Evolutionary conservation across 2,113 vertebrate species (phyloP).

Genomic region (Sinocyclocheilus anshuiensis): DNA sequence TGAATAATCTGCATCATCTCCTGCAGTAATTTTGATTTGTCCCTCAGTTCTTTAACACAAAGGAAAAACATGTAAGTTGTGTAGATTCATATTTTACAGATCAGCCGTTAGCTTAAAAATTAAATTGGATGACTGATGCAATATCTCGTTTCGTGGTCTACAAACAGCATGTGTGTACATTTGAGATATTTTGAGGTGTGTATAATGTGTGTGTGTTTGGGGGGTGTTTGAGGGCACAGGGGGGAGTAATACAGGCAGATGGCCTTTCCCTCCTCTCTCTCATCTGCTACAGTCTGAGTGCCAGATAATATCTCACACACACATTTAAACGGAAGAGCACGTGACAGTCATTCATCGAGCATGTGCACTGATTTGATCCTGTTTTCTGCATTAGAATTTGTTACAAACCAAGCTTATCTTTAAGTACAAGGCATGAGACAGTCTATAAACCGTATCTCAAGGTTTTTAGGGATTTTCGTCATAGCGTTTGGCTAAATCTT

Average conservation of each 20-base stretch:
- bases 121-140: neutral
- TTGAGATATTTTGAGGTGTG: slow-evolving; percentile 34
- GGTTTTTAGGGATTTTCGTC: neutral
- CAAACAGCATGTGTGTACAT: slow-evolving; percentile 29
- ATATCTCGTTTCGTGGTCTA: slow-evolving; percentile 1
- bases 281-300: slow-evolving; percentile 43
- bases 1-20: neutral
- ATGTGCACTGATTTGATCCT: slow-evolving; percentile 30
- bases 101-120: neutral
- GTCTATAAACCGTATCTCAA: neutral
- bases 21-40: neutral
- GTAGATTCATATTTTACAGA: neutral
- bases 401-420: slow-evolving; percentile 22
- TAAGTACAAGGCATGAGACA: neutral
- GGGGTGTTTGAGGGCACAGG: slow-evolving; percentile 24
- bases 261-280: slow-evolving; percentile 43
- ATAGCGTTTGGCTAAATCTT: neutral
- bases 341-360: slow-evolving; percentile 32
- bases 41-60: neutral
- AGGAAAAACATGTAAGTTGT: too few relatives aligned
- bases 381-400: slow-evolving; percentile 2
- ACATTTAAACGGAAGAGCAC: slow-evolving; percentile 11
- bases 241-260: slow-evolving; percentile 46
- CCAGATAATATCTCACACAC: slow-evolving; percentile 36
- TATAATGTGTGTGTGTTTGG: slow-evolving; percentile 14